Base-by-base conservation (phyloP, 2,113 vertebrate genomes). In the Verasper variegatus region DNA sequence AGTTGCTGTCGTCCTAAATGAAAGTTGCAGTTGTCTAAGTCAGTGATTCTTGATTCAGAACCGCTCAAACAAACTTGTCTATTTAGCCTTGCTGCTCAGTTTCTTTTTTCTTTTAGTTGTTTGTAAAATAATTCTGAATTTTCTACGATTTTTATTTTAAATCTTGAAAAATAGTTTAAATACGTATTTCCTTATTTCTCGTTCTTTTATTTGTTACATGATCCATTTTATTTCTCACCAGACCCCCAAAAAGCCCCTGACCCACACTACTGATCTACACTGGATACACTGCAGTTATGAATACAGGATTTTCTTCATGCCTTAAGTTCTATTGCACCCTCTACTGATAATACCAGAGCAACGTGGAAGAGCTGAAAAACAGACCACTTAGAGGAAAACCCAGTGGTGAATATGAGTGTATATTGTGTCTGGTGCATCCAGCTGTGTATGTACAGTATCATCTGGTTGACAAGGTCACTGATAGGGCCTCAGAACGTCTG, bases 391-490 rank as follows among this genome's bases (percentile, higher is more conserved):
- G 31, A 73, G 35, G 76, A 67, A 80, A 71, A 78, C 37, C 68
- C 82, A 21, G 64, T 6, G 23, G 68, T 72, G 77, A 56, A 51
- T 81, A 20, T 66, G 77, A 73, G 71, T 76, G 81, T 86, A 94
- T 95, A 74, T 40, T 35, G 84, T 66, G 68, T 88, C 65, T 79
- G 78, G 84, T 69, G 56, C 62, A 70, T 74, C 74, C 75, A 81
- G 75, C 82, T 82, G 82, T 72, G 85, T 81, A 11, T 84, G 85
- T 86, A 78, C 80, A 86, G 83, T 88, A 83, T 87, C 79, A 84
- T 88, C 84, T 91, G 84, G 60, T 85, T 83, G 85, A 86, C 88
- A 68, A 88, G 88, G 87, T 89, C 85, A 78, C 72, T 78, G 79
- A 92, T 86, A 82, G 21, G 70, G 81, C 85, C 86, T 84, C 76